These are phyloP conservation scores for Sicus ferrugineus DNA, from an alignment of 2,888 invertebrate species.

Conservation along the genomic window DNA sequence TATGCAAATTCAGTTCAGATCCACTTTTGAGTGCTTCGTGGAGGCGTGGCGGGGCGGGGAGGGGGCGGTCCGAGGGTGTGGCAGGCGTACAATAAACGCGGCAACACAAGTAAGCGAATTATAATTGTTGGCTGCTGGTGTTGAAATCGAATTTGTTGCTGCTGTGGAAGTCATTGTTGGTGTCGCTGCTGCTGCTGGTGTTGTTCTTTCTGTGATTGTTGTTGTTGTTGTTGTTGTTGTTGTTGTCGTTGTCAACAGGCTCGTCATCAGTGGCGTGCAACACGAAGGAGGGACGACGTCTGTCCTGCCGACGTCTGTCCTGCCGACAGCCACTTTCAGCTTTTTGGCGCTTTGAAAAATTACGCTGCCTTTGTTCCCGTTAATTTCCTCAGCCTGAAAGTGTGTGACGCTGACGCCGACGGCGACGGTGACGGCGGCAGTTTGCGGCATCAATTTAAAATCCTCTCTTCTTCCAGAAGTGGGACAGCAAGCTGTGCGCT, in stretches of 20 bases:
- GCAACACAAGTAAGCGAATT: conserved; percentile 45
- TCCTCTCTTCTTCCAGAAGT: not conserved
- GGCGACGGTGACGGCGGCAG: no score
- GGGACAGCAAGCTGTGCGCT: not conserved
- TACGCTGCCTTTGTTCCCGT: conserved; percentile 48
- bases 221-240: conserved; percentile 9
- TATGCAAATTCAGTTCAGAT: conserved; percentile 45
- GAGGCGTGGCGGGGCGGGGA: not conserved
- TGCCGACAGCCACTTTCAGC: conserved; percentile 31
- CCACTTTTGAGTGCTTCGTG: conserved; percentile 35
- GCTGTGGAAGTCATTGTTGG: no score
- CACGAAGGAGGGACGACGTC: no score
- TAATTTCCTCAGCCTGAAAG: conserved; percentile 35
- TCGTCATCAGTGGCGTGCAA: not conserved
- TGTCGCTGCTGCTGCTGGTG: no score
- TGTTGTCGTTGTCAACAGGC: not conserved
- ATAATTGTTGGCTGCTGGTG: conserved; percentile 48
- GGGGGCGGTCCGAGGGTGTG: not conserved
- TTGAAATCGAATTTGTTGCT: conserved; percentile 39
- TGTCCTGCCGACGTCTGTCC: conserved; percentile 24
- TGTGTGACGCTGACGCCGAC: not conserved
- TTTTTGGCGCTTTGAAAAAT: conserved; percentile 43
- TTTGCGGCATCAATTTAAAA: conserved; percentile 29
- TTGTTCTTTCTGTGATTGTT: not conserved
- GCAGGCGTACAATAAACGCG: conserved; percentile 33